Evolutionary conservation across 2,113 vertebrate genomes (phyloP).

Genomic region (Myxocyprinus asiaticus): DNA sequence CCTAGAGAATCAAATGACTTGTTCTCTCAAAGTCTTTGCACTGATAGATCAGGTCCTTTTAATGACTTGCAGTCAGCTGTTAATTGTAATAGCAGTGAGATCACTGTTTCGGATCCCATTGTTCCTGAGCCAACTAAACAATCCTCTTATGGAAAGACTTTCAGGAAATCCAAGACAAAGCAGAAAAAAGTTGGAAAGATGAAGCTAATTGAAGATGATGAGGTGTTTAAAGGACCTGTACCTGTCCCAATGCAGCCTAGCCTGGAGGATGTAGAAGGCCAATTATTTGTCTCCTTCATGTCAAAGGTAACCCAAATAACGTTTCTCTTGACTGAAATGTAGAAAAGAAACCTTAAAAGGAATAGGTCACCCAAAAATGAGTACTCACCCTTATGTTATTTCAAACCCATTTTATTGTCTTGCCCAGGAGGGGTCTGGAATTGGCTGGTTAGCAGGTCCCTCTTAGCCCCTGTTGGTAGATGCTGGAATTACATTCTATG

Average conservation of each 20-base stretch:
- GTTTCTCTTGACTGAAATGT: background rate
- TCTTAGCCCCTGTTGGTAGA: too few relatives aligned
- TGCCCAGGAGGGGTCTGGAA: too few relatives aligned
- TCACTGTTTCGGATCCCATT: background rate
- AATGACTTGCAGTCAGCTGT: background rate
- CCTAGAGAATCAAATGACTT: constrained; percentile 30
- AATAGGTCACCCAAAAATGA: too few relatives aligned
- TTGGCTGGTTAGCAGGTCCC: too few relatives aligned
- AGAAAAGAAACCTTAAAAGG: too few relatives aligned
- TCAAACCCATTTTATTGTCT: too few relatives aligned
- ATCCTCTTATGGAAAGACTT: constrained; percentile 61
- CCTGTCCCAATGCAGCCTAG: constrained; percentile 84
- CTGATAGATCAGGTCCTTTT: constrained; percentile 26
- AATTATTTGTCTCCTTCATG: constrained; percentile 94
- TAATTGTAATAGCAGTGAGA: constrained; percentile 36
- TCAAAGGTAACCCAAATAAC: constrained; percentile 84
- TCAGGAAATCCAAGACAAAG: constrained; percentile 74
- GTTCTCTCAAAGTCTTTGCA: constrained; percentile 16
- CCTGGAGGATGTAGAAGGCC: constrained; percentile 94
- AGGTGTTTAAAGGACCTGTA: constrained; percentile 54
- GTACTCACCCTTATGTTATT: too few relatives aligned
- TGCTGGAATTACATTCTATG: too few relatives aligned
- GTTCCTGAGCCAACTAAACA: constrained; percentile 13
- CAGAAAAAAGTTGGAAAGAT: constrained; percentile 64
- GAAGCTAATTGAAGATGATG: constrained; percentile 58